A percentile compares a stretch with the other conserved stretches of the same genome.
phyloP scores from a whole-genome alignment of 2,888 invertebrate genomes.

The Sipha maydis region DNA sequence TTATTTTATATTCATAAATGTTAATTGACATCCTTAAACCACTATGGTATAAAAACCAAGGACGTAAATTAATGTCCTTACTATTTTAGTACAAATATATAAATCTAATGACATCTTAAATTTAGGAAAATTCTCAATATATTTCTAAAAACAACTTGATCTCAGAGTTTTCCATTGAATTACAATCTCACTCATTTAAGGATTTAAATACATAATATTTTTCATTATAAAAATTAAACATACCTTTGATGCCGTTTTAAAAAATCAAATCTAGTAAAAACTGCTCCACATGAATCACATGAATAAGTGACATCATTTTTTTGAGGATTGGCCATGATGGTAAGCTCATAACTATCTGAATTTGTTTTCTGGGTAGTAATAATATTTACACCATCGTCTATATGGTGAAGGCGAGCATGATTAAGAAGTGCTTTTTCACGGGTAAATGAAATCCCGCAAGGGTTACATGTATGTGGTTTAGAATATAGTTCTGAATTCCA shows the following conservation, averaged over 20 bases:
- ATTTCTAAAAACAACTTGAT: no score
- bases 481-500: slow-evolving; percentile 57
- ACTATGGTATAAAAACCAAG: no score
- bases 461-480: slow-evolving; percentile 79
- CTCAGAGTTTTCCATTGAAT: no score
- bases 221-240: neutral
- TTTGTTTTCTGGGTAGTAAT: slow-evolving; percentile 52
- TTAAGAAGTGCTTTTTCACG: slow-evolving; percentile 84
- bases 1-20: no score
- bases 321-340: slow-evolving; percentile 31
- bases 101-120: no score
- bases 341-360: slow-evolving; percentile 51
- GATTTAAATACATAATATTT: neutral
- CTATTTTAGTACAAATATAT: no score
- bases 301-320: slow-evolving; percentile 8
- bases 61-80: no score
- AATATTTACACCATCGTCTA: slow-evolving; percentile 55
- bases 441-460: slow-evolving; percentile 81
- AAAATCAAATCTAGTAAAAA: slow-evolving; percentile 55
- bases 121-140: no score
- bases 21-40: no score
- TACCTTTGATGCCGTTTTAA: slow-evolving; percentile 60
- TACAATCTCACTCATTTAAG: no score
- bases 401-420: slow-evolving; percentile 73
- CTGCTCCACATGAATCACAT: slow-evolving; percentile 50